Evolutionary conservation across 2,888 invertebrate genomes (phyloP), one percentile per base, ranked within the genome.

Genomic region (Elysia crispata): DNA sequence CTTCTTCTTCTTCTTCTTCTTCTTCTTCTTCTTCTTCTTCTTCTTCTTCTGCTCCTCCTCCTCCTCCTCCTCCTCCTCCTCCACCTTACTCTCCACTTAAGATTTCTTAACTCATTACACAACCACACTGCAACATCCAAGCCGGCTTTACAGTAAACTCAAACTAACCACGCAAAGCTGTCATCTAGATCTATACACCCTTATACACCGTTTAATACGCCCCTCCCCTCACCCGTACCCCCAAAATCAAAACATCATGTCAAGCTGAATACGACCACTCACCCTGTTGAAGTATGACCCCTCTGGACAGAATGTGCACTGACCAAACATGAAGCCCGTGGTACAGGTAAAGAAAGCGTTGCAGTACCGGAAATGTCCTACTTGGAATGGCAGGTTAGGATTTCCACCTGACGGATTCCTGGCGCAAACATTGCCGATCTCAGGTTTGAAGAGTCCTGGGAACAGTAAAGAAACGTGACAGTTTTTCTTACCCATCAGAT

Each of bases 321-420:
- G 77, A 0, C 15, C 41, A 18, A 57, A 72, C 31, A 62, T 15
- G 30, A 23, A 41, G 1, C 25, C 33, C n/a, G 31, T 33, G 49
- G 41, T 60, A 28, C 77, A 77, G 11, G 25, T 77, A 70, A 54
- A 70, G 77, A 77, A 77, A 28, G 70, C 77, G 77, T 77, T 77
- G 54, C 77, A 77, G 41, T 30, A 70, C 20, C 18, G n/a, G 1
- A 33, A 60, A n/a, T 77, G 77, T 6, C 57, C 70, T 0, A 72
- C 70, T 15, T 77, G 69, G 23, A 30, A 77, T 1, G 41, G 15
- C 8, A 60, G 1, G 0, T n/a, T 1, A 18, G 60, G 3, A 1
- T 33, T 57, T 54, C 73, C n/a, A 8, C 23, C 0, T n/a, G 33
- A 3, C 41, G 3, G 41, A 11, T 41, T 41, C 41, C 3, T 11